phyloP scores from a whole-genome alignment of 2,113 vertebrate species.

The Pseudolaguvia tuberculata region DNA sequence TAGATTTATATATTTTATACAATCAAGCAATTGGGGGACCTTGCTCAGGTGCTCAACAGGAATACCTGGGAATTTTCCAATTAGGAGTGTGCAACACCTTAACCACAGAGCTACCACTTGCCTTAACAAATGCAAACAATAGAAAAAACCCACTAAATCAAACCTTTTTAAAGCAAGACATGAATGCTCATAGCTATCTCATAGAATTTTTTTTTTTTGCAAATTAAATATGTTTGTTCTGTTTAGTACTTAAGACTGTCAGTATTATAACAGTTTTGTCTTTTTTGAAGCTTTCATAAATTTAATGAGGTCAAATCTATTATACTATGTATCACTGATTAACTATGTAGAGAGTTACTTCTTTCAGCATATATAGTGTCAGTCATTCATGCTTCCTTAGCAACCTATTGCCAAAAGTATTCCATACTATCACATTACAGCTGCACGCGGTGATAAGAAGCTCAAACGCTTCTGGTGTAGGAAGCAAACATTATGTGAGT shows the following conservation, averaged over 20 bases:
- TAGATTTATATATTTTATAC: no score
- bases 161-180: neutral
- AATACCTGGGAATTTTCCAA: no score
- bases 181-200: neutral
- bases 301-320: neutral
- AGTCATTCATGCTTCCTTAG: neutral
- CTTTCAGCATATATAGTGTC: neutral
- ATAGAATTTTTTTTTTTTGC: neutral
- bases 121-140: neutral
- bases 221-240: neutral
- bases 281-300: neutral
- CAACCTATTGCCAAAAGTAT: neutral
- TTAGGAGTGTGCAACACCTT: no score
- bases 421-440: slow-evolving; percentile 2
- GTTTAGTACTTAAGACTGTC: neutral
- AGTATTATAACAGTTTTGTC: no score
- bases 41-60: no score
- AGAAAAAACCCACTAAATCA: neutral
- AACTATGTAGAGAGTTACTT: neutral
- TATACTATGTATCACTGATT: neutral
- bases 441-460: neutral
- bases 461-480: neutral
- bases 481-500: neutral
- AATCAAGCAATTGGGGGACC: no score
- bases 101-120: no score